Evolutionary conservation across 2,888 invertebrate genomes (phyloP).

Genomic region (Allolobophora icterica): DNA sequence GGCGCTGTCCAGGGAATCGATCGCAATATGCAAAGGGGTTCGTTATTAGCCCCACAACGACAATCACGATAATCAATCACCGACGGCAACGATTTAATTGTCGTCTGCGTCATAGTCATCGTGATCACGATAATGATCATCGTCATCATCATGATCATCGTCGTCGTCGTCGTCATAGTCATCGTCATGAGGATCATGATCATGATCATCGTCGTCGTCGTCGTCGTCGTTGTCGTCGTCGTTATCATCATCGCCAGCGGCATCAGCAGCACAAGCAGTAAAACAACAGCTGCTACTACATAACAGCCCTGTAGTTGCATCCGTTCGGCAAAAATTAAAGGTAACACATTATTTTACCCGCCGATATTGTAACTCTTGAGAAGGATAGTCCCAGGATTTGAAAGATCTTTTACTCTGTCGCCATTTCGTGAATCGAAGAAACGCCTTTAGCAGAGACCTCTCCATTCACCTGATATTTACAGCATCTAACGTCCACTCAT

Average conservation of each 20-base stretch:
- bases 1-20: constrained; percentile 83
- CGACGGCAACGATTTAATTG: not conserved
- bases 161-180: not conserved
- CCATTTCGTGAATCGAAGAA: too few relatives aligned
- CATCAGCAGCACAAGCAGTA: not conserved
- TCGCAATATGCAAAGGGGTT: constrained; percentile 94
- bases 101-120: not conserved
- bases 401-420: too few relatives aligned
- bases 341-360: too few relatives aligned
- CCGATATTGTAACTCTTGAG: too few relatives aligned
- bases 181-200: not conserved
- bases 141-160: not conserved
- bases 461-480: too few relatives aligned
- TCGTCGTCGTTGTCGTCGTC: not conserved
- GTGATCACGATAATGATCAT: not conserved
- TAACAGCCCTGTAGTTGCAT: too few relatives aligned
- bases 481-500: too few relatives aligned
- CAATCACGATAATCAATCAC: not conserved
- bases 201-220: not conserved
- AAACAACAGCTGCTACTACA: not conserved
- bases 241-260: not conserved
- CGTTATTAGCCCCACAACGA: constrained; percentile 60
- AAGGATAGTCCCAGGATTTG: too few relatives aligned
- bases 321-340: too few relatives aligned
- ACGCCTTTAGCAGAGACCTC: too few relatives aligned